Evolutionary conservation across 1,140 invertebrate species (phyloP).

Genomic region (Hylaeus anthracinus): DNA sequence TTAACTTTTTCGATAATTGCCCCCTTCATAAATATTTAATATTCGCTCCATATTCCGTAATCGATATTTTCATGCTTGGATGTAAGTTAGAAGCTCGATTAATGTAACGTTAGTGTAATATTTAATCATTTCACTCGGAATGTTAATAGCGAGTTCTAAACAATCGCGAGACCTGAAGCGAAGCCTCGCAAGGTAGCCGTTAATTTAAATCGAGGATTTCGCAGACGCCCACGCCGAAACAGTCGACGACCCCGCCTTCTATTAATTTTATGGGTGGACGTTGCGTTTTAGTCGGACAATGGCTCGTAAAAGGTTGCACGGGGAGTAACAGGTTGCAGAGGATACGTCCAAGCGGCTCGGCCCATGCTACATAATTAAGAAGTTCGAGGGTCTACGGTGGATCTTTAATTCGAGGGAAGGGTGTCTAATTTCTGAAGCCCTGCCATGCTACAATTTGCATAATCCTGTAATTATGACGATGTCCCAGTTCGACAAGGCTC

Average conservation of each 20-base stretch:
- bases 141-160: too few relatives aligned
- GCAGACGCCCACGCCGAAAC: constrained; percentile 16
- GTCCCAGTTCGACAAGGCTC: neutral
- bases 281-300: constrained; percentile 24
- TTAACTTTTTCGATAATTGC: neutral
- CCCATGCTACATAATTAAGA: constrained; percentile 43
- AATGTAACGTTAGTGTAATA: too few relatives aligned
- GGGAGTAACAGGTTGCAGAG: constrained; percentile 55
- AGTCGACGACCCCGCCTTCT: constrained; percentile 39
- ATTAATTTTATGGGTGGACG: constrained; percentile 25
- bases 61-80: neutral
- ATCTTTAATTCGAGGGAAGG: constrained; percentile 31
- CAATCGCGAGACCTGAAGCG: too few relatives aligned
- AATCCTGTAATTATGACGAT: constrained; percentile 36
- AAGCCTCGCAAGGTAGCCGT: neutral
- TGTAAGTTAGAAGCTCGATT: neutral
- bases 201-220: constrained; percentile 19
- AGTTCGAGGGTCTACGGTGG: constrained; percentile 35
- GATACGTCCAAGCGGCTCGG: constrained; percentile 17
- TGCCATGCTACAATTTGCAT: constrained; percentile 22
- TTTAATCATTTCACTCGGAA: too few relatives aligned
- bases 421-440: constrained; percentile 1
- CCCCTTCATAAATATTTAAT: neutral
- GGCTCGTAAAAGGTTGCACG: constrained; percentile 40
- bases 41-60: neutral